Evolutionary conservation across 1,140 invertebrate species (phyloP).

Genomic region (Meteorus sp.): DNA sequence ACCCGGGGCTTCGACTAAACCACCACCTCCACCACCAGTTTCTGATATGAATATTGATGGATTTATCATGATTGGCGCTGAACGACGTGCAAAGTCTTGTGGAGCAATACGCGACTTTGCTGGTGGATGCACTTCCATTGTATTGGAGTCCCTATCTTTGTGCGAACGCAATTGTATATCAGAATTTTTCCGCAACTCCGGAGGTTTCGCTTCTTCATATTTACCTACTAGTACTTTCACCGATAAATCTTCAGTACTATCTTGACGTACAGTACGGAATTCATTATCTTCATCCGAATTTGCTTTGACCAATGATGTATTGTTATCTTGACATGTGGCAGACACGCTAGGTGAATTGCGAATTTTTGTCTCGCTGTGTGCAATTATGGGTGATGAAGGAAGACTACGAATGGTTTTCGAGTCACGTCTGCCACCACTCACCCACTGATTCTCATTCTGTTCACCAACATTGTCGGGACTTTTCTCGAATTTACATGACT

Average conservation of each 20-base stretch:
- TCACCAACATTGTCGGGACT: constrained; percentile 47
- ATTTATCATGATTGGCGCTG: constrained; percentile 49
- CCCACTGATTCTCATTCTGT: constrained; percentile 33
- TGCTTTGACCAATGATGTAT: background rate
- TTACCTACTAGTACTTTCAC: constrained; percentile 74
- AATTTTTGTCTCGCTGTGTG: constrained; percentile 57
- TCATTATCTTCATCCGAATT: constrained; percentile 10
- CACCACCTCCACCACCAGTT: constrained; percentile 8
- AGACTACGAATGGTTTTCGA: constrained; percentile 56
- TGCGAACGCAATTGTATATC: constrained; percentile 43
- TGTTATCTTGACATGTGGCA: constrained; percentile 25
- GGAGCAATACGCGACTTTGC: constrained; percentile 58
- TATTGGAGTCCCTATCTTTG: constrained; percentile 34
- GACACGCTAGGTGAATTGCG: constrained; percentile 40
- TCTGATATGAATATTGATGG: constrained; percentile 27
- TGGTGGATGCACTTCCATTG: constrained; percentile 51
- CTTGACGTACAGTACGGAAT: constrained; percentile 28
- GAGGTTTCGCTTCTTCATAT: constrained; percentile 62
- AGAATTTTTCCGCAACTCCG: constrained; percentile 32
- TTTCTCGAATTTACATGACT: constrained; percentile 60
- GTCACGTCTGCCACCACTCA: constrained; percentile 45
- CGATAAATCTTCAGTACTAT: constrained; percentile 67
- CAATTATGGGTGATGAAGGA: constrained; percentile 64
- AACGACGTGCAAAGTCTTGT: constrained; percentile 48
- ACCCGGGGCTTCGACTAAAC: constrained; percentile 49